phyloP scores from a whole-genome alignment of 2,888 invertebrate genomes.

The Drosophila demipolita region DNA sequence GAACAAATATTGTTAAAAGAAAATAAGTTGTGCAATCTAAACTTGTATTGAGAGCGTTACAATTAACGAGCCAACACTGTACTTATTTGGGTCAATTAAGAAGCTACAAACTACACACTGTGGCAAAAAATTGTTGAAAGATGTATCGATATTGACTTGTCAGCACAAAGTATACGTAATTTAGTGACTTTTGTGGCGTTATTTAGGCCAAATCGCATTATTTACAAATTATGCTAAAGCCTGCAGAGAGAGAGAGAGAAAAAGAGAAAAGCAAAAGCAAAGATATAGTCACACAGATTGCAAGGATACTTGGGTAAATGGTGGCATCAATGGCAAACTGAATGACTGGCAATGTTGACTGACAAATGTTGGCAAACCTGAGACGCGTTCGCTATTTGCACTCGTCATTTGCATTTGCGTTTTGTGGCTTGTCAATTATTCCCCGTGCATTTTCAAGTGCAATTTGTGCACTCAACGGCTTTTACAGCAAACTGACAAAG shows the following conservation, averaged over 20 bases:
- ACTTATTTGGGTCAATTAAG: background rate
- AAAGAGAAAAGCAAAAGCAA: background rate
- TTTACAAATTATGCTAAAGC: background rate
- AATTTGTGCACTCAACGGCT: conserved; percentile 27
- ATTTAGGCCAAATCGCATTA: conserved; percentile 6
- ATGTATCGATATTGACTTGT: background rate
- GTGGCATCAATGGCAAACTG: conserved; percentile 3
- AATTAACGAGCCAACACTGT: background rate
- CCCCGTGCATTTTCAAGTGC: conserved; percentile 38
- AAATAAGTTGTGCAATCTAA: background rate
- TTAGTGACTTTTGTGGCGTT: background rate
- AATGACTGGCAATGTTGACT: conserved; percentile 2
- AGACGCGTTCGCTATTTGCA: conserved; percentile 17
- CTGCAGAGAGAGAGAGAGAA: background rate
- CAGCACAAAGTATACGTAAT: conserved; percentile 13
- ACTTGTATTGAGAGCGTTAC: background rate
- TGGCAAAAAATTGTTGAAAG: conserved; percentile 3
- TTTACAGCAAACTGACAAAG: conserved; percentile 1
- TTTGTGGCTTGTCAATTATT: conserved; percentile 45
- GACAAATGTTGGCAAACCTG: conserved; percentile 19
- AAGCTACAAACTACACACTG: background rate
- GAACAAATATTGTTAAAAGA: background rate
- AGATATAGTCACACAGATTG: background rate
- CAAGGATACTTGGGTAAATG: background rate
- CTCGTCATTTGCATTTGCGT: conserved; percentile 31